phyloP scores from a whole-genome alignment of 64 coral and sea anemone genomes.

The Montipora cactus region DNA sequence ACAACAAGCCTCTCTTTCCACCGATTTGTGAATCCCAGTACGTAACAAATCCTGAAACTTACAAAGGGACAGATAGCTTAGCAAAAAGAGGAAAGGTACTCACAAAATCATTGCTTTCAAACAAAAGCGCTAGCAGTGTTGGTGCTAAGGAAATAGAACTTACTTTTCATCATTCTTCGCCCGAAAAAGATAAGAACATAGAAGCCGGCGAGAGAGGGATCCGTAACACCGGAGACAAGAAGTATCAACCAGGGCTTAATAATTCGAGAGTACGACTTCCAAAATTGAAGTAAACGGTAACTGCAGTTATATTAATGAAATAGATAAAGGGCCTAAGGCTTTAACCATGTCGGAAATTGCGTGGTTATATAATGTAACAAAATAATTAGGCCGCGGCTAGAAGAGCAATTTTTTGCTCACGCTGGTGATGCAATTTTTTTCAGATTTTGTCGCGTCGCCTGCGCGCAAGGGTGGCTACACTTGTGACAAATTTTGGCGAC shows the following conservation, averaged over 20 bases:
- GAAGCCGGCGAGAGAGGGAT: neutral
- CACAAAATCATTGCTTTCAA: neutral
- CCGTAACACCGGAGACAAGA: neutral
- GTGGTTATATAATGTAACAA: too few relatives aligned
- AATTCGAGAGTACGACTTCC: neutral
- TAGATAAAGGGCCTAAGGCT: too few relatives aligned
- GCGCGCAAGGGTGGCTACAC: too few relatives aligned
- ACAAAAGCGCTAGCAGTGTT: neutral
- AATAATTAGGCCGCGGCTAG: too few relatives aligned
- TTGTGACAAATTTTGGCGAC: too few relatives aligned
- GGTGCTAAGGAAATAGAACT: neutral
- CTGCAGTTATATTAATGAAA: too few relatives aligned
- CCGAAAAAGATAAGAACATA: neutral
- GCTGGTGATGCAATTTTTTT: too few relatives aligned
- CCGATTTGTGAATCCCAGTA: slow-evolving; percentile 49
- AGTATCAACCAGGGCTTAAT: neutral
- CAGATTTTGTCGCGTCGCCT: too few relatives aligned
- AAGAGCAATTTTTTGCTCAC: too few relatives aligned
- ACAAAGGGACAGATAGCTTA: neutral
- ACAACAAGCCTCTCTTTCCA: slow-evolving; percentile 54
- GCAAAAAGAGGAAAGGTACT: neutral
- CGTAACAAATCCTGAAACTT: neutral
- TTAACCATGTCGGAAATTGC: too few relatives aligned
- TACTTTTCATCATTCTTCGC: neutral
- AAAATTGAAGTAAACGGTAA: neutral